Conservation (phyloP, 2,888 invertebrate species). For the Nephrotoma guestfalica region DNA sequence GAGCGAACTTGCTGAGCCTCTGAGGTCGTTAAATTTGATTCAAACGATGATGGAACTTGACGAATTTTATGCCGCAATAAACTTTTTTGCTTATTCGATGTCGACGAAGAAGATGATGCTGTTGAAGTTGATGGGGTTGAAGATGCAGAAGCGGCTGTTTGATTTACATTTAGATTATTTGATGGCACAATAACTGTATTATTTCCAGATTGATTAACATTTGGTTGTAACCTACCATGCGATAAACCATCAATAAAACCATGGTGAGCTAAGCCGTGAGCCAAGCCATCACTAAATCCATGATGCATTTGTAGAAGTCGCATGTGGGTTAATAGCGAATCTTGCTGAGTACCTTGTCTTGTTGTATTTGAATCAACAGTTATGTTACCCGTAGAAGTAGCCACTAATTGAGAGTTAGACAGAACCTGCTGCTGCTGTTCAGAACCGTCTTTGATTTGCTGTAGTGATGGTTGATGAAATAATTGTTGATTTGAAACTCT, state of each 20-base stretch:
- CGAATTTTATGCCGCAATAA: slow-evolving; percentile 28
- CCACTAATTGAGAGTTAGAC: slow-evolving; percentile 14
- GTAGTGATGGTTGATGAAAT: slow-evolving; percentile 28
- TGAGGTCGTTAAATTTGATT: slow-evolving; percentile 21
- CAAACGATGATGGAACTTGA: slow-evolving; percentile 24
- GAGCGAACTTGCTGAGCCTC: slow-evolving; percentile 30
- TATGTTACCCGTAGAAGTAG: slow-evolving; percentile 23
- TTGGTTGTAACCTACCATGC: slow-evolving; percentile 22
- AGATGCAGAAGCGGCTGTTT: slow-evolving; percentile 9
- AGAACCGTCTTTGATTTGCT: slow-evolving; percentile 21
- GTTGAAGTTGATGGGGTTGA: slow-evolving; percentile 17
- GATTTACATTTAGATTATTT: slow-evolving; percentile 2
- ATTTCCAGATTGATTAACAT: slow-evolving; percentile 17
- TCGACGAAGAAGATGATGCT: slow-evolving; percentile 1
- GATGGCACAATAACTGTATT: neutral
- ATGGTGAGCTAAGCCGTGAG: slow-evolving; percentile 16
- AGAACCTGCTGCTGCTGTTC: slow-evolving; percentile 18
- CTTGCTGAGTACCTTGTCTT: slow-evolving; percentile 14
- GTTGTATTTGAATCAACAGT: slow-evolving; percentile 27
- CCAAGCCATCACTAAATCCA: slow-evolving; percentile 28
- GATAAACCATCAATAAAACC: neutral
- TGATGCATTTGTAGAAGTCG: slow-evolving; percentile 28
- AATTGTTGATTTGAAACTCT: slow-evolving; percentile 38
- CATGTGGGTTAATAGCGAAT: slow-evolving; percentile 27
- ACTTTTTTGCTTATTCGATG: slow-evolving; percentile 18